These are phyloP conservation scores for Chrysolina oricalcia DNA, from an alignment of 2,888 invertebrate species.

Conservation along the genomic window DNA sequence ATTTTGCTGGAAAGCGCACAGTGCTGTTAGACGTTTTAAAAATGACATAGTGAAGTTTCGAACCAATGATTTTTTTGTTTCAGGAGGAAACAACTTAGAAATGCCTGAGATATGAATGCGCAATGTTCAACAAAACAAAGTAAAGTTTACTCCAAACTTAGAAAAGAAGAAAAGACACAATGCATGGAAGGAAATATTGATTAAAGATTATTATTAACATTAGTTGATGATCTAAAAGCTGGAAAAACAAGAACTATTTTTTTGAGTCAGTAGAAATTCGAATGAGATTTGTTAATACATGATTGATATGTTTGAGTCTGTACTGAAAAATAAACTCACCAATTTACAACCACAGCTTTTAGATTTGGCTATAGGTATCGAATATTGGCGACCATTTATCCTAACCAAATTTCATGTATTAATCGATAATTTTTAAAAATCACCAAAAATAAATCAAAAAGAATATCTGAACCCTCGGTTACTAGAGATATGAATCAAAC, in stretches of 20 bases:
- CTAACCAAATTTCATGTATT: constrained; percentile 3
- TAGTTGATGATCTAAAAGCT: constrained; percentile 12
- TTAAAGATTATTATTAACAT: background rate
- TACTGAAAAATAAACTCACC: constrained; percentile 19
- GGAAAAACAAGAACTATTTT: background rate
- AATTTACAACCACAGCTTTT: constrained; percentile 29
- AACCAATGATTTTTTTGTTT: no score
- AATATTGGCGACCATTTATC: constrained; percentile 22
- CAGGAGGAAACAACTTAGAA: no score
- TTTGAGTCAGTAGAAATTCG: background rate
- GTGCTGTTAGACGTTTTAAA: no score
- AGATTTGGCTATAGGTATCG: constrained; percentile 16
- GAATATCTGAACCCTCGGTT: no score
- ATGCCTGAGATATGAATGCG: no score
- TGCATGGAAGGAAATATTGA: background rate
- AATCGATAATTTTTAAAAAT: background rate
- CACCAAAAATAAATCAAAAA: constrained; percentile 8
- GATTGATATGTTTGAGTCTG: background rate
- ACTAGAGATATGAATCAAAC: no score
- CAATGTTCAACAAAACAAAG: no score
- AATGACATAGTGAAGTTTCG: no score
- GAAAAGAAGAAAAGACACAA: background rate
- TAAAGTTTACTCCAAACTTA: no score
- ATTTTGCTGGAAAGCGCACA: no score
- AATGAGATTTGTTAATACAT: constrained; percentile 5